Evolutionary conservation across 2,113 vertebrate species (phyloP).

Genomic region (Corydoras maculifer): DNA sequence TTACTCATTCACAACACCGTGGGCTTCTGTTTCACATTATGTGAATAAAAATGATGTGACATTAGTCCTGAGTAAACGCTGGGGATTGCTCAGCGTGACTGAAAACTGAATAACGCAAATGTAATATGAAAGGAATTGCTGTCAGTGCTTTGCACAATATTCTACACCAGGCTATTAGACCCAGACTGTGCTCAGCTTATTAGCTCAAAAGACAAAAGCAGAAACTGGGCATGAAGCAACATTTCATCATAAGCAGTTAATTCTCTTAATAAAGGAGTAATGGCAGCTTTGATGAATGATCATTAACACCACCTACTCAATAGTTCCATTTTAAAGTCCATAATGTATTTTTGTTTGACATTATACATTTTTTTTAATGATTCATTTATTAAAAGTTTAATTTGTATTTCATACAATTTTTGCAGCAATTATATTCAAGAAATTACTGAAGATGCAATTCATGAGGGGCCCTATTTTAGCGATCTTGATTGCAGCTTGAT

Average conservation of each 20-base stretch:
- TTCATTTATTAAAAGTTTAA: no score
- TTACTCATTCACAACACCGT: constrained; percentile 3
- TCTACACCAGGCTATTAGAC: background rate
- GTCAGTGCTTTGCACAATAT: background rate
- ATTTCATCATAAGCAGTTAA: background rate
- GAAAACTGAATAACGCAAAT: constrained; percentile 15
- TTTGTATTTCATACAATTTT: no score
- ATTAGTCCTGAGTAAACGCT: constrained; percentile 22
- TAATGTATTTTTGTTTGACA: background rate
- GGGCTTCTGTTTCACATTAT: constrained; percentile 9
- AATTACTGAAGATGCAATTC: no score
- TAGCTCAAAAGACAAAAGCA: constrained; percentile 14
- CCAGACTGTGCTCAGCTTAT: background rate
- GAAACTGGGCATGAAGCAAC: constrained; percentile 4
- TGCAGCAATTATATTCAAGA: no score
- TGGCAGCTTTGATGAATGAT: background rate
- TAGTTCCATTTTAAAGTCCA: background rate
- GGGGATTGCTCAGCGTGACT: constrained; percentile 16
- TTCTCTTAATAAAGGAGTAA: constrained; percentile 3
- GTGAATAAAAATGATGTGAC: constrained; percentile 6
- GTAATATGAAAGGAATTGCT: constrained; percentile 12
- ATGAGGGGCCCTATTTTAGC: no score
- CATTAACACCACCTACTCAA: background rate
- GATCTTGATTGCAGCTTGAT: background rate
- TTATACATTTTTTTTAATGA: no score